A percentile compares a stretch with the other conserved stretches of the same genome.
These are phyloP conservation scores for Copidosoma floridanum DNA, from an alignment of 1,140 invertebrate species.

Conservation along the genomic window DNA sequence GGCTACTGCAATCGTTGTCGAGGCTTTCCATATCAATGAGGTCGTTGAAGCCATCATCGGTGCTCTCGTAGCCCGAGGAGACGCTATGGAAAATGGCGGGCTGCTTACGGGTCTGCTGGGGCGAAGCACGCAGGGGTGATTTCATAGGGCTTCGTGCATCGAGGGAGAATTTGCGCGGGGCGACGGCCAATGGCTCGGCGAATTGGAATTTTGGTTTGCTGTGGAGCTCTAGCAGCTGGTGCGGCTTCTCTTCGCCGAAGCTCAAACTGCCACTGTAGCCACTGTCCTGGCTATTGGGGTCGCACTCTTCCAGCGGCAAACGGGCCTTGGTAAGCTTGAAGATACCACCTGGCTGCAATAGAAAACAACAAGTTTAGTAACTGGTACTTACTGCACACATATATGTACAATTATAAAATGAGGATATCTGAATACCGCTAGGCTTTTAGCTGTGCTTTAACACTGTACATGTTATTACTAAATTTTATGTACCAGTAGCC, in stretches of 20 bases:
- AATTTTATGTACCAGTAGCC: too few relatives aligned
- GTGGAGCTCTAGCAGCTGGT: neutral
- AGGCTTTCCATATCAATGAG: conserved; percentile 63
- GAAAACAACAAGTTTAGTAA: too few relatives aligned
- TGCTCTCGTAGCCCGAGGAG: conserved; percentile 61
- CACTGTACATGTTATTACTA: too few relatives aligned
- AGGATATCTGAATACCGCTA: too few relatives aligned
- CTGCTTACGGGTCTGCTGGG: conserved; percentile 10
- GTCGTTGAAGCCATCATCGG: conserved; percentile 70
- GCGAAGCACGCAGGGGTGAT: conserved; percentile 44
- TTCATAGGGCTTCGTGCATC: conserved; percentile 44
- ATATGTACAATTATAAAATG: too few relatives aligned
- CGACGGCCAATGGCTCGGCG: conserved; percentile 56
- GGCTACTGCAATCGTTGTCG: conserved; percentile 36
- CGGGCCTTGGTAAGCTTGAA: conserved; percentile 33
- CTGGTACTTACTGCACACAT: too few relatives aligned
- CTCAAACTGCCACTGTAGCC: conserved; percentile 53
- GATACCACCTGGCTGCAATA: conserved; percentile 25
- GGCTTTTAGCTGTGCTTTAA: too few relatives aligned
- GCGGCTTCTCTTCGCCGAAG: conserved; percentile 37
- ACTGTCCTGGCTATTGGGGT: conserved; percentile 63
- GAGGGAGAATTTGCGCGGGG: conserved; percentile 47
- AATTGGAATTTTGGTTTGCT: conserved; percentile 47
- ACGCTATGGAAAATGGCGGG: conserved; percentile 52
- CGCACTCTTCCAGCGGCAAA: conserved; percentile 50